Percentiles rank a stretch among this genome's conserved stretches.
These are phyloP conservation scores for Rambutsinella grinnellia DNA, from an alignment of 2,888 invertebrate species.

Conservation along the genomic window DNA sequence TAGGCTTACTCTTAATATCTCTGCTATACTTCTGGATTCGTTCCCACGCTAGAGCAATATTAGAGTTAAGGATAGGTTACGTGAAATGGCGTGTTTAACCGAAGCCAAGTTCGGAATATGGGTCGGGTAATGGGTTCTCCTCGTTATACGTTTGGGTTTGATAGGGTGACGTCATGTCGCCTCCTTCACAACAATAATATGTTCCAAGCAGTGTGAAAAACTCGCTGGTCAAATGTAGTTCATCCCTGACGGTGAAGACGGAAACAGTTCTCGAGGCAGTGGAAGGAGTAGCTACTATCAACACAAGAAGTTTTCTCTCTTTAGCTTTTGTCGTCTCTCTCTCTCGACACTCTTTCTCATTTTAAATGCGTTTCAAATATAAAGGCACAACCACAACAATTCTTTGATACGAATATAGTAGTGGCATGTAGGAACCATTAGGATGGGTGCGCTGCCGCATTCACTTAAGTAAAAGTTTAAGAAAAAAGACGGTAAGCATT, in stretches of 20 bases:
- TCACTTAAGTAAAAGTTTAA: too few relatives aligned
- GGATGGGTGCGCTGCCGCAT: not conserved
- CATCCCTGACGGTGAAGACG: not conserved
- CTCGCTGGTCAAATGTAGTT: not conserved
- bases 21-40: not conserved
- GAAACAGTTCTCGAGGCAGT: not conserved
- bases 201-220: not conserved
- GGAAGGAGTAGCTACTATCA: not conserved
- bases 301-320: not conserved
- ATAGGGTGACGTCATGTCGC: not conserved
- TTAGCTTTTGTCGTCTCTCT: too few relatives aligned
- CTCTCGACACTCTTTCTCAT: too few relatives aligned
- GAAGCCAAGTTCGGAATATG: slow-evolving; percentile 28
- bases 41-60: not conserved
- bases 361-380: too few relatives aligned
- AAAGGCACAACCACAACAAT: too few relatives aligned
- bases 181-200: not conserved
- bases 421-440: too few relatives aligned
- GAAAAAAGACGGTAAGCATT: too few relatives aligned
- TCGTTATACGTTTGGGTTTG: not conserved
- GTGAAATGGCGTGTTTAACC: slow-evolving; percentile 30
- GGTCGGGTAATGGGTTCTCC: not conserved
- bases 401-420: too few relatives aligned
- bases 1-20: too few relatives aligned
- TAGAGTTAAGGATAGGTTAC: slow-evolving; percentile 15